Evolutionary conservation across 2,797 vertebrate species (phyloP).

Genomic region (Psittacula derbiana): DNA sequence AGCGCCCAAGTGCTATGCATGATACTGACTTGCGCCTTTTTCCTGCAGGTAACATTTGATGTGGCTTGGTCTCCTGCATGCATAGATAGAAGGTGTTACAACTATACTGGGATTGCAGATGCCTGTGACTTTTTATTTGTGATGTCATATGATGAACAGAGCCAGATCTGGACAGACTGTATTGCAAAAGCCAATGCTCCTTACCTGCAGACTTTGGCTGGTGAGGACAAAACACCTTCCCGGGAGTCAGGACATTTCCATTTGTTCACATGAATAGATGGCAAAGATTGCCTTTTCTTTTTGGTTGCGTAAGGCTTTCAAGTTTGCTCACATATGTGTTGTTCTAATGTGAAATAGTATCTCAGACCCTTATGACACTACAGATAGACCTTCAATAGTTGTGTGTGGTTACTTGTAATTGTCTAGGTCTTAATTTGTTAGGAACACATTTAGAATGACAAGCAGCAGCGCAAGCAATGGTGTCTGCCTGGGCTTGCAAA

Average conservation of each 20-base stretch:
- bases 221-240: slow-evolving; percentile 70
- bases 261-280: background rate
- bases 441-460: background rate
- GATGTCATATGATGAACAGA: slow-evolving; percentile 97
- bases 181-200: slow-evolving; percentile 92
- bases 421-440: accelerated
- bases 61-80: slow-evolving; percentile 91
- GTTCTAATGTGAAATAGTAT: background rate
- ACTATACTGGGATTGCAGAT: slow-evolving; percentile 87
- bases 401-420: background rate
- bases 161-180: slow-evolving; percentile 89
- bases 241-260: background rate
- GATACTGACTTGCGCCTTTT: background rate
- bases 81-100: slow-evolving; percentile 90
- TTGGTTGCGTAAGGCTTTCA: background rate
- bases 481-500: background rate
- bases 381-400: background rate
- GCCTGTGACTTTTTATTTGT: slow-evolving; percentile 94
- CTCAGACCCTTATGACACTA: background rate
- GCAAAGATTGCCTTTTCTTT: background rate
- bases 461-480: background rate
- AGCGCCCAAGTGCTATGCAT: background rate
- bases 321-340: background rate
- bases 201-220: slow-evolving; percentile 83
- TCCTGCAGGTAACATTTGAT: slow-evolving; percentile 91